These are phyloP conservation scores for Epiblema foenella DNA, from an alignment of 2,888 invertebrate genomes.

Conservation along the genomic window DNA sequence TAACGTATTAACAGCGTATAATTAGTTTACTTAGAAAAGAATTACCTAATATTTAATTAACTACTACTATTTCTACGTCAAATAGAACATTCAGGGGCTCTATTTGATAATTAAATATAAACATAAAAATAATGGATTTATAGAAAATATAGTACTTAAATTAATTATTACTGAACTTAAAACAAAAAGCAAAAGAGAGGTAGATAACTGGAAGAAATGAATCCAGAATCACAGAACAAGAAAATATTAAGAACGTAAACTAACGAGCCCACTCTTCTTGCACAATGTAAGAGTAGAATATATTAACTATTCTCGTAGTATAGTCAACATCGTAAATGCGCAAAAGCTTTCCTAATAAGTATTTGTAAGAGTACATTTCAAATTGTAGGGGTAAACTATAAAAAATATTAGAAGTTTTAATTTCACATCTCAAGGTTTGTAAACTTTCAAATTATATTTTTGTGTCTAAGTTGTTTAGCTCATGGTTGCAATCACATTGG, in stretches of 20 bases:
- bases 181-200: constrained; percentile 42
- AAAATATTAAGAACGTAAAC: constrained; percentile 1
- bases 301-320: constrained; percentile 70
- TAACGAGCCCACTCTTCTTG: constrained; percentile 56
- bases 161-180: constrained; percentile 10
- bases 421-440: constrained; percentile 57
- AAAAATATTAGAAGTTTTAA: constrained; percentile 71
- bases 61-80: constrained; percentile 69
- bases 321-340: constrained; percentile 83
- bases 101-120: constrained; percentile 54
- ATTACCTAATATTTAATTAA: constrained; percentile 75
- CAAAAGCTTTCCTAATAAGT: constrained; percentile 73
- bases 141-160: constrained; percentile 14
- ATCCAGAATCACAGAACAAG: constrained; percentile 12
- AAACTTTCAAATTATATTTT: constrained; percentile 59
- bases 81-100: constrained; percentile 72
- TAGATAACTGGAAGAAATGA: constrained; percentile 54
- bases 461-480: constrained; percentile 58
- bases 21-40: constrained; percentile 56
- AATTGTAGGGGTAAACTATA: constrained; percentile 78
- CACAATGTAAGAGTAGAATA: constrained; percentile 57
- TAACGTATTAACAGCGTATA: constrained; percentile 57
- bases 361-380: constrained; percentile 61
- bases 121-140: constrained; percentile 2
- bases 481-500: constrained; percentile 57